A percentile compares a stretch with the other conserved stretches of the same genome.
phyloP scores from a whole-genome alignment of 2,797 vertebrate genomes.

The Eulemur mongoz region DNA sequence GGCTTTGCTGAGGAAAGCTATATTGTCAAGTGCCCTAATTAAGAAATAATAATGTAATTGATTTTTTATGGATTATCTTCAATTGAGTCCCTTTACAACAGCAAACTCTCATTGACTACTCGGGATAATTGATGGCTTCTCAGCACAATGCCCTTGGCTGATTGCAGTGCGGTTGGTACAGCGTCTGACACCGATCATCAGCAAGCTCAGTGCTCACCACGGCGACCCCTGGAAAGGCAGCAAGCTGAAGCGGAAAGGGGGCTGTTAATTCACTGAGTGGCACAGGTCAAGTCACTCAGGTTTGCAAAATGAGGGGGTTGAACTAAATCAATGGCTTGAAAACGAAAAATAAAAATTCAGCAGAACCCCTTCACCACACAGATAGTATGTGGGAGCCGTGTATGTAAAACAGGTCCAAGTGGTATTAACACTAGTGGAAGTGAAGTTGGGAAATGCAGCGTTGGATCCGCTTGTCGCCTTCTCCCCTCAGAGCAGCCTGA shows the following conservation, averaged over 20 bases:
- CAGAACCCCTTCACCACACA: not conserved
- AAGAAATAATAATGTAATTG: conserved; percentile 81
- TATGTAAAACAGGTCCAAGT: not conserved
- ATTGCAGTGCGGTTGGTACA: conserved; percentile 51
- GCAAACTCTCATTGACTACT: conserved; percentile 76
- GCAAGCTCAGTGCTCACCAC: not conserved
- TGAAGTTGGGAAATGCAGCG: not conserved
- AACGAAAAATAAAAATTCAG: conserved; percentile 32
- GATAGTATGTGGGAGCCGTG: not conserved
- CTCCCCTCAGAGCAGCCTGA: no score
- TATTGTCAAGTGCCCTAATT: conserved; percentile 80
- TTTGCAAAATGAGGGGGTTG: conserved; percentile 40
- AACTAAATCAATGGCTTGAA: conserved; percentile 23
- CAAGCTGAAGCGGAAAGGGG: not conserved
- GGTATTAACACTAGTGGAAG: not conserved
- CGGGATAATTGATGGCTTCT: conserved; percentile 71
- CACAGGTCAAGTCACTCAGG: not conserved
- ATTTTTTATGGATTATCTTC: conserved; percentile 82
- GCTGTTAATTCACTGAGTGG: not conserved
- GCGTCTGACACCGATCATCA: not conserved
- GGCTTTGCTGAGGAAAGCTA: conserved; percentile 80
- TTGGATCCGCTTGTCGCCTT: not conserved
- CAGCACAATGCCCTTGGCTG: conserved; percentile 73
- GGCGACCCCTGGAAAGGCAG: not conserved
- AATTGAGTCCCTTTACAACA: conserved; percentile 77